Evolutionary conservation across 2,797 vertebrate species (phyloP).

Genomic region (Anniella stebbinsi): DNA sequence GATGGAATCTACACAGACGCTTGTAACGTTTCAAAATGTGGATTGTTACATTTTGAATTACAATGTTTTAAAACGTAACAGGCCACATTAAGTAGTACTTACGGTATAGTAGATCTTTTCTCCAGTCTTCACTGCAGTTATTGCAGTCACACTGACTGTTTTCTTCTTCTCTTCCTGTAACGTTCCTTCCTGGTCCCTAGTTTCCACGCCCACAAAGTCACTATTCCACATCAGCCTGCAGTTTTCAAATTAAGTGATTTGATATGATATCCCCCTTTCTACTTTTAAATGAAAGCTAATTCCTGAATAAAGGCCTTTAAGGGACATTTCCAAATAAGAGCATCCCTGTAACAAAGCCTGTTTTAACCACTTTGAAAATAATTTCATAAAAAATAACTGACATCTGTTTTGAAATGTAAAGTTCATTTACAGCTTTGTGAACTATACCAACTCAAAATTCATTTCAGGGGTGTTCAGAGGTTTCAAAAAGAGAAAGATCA

Average conservation of each 20-base stretch:
- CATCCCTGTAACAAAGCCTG: constrained; percentile 55
- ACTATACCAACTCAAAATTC: constrained; percentile 27
- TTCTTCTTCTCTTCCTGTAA: too few relatives aligned
- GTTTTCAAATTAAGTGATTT: not conserved
- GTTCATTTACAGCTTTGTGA: constrained; percentile 33
- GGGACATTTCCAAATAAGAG: constrained; percentile 63
- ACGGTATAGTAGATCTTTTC: too few relatives aligned
- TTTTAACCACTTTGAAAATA: not conserved
- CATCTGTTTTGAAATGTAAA: constrained; percentile 41
- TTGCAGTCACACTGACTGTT: too few relatives aligned
- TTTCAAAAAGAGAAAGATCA: constrained; percentile 46
- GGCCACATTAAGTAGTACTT: too few relatives aligned
- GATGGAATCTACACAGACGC: too few relatives aligned
- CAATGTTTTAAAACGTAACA: too few relatives aligned
- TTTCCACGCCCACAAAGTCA: too few relatives aligned
- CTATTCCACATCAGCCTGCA: not conserved
- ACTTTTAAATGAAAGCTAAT: constrained; percentile 2
- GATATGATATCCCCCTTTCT: not conserved
- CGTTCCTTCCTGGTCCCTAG: too few relatives aligned
- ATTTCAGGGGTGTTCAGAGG: constrained; percentile 50
- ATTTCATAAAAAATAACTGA: constrained; percentile 36
- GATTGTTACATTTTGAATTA: too few relatives aligned
- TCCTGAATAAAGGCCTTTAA: constrained; percentile 53
- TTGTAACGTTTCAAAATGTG: too few relatives aligned
- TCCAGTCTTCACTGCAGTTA: too few relatives aligned